Conservation (phyloP, 2,888 invertebrate genomes). For the Chrysotoxum bicinctum region DNA sequence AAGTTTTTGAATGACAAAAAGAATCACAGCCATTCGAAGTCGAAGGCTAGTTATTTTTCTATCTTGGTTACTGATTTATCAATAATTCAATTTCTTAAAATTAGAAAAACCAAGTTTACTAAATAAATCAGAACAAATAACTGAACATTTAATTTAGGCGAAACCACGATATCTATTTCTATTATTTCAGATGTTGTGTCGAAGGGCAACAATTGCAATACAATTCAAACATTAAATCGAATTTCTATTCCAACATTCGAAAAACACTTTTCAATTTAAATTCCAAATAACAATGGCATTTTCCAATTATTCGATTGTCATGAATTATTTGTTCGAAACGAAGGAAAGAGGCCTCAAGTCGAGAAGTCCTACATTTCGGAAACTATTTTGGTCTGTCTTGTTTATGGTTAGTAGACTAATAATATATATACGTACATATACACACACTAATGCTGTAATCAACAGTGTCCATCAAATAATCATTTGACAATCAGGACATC, state of each 20-base stretch:
- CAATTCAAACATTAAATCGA: neutral
- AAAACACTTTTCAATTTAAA: neutral
- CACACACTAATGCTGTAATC: slow-evolving; percentile 32
- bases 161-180: too few species aligned
- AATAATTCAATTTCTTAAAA: too few species aligned
- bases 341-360: slow-evolving; percentile 37
- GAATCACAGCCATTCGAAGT: too few species aligned
- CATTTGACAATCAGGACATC: slow-evolving; percentile 58
- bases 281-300: slow-evolving; percentile 39
- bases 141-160: too few species aligned
- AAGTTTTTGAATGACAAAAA: too few species aligned
- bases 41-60: too few species aligned
- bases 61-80: too few species aligned
- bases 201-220: neutral
- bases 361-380: slow-evolving; percentile 16
- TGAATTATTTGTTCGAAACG: slow-evolving; percentile 44
- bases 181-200: neutral
- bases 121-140: too few species aligned
- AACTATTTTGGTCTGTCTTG: neutral
- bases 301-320: slow-evolving; percentile 46
- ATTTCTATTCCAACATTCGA: neutral
- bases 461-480: slow-evolving; percentile 54
- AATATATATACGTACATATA: too few species aligned
- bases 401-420: neutral
- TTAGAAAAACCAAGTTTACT: too few species aligned